Conservation (phyloP, 2,113 vertebrate species). For the Proteles cristata region DNA sequence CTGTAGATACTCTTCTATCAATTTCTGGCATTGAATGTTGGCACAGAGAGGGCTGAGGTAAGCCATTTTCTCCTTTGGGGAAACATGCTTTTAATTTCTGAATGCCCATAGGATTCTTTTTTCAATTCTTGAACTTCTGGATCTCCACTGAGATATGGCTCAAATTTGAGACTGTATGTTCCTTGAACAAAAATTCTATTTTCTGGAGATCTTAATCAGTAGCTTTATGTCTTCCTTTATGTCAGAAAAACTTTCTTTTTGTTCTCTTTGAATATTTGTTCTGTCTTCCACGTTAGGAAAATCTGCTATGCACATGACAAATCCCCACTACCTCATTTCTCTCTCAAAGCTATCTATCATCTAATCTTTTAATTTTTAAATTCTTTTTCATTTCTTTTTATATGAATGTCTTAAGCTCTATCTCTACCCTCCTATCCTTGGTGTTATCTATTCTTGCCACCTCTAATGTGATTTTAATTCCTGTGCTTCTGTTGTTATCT, state of each 20-base stretch:
- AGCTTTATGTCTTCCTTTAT: slow-evolving; percentile 11
- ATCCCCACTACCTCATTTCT: not conserved
- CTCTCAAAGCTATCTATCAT: not conserved
- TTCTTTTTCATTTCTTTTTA: not conserved
- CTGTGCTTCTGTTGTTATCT: not conserved
- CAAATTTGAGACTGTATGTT: not conserved
- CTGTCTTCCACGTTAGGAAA: not conserved
- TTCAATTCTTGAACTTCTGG: not conserved
- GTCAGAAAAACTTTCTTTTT: not conserved
- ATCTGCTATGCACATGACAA: not conserved
- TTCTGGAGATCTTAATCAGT: not conserved
- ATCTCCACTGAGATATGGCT: not conserved
- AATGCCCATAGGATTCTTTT: not conserved
- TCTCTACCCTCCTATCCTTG: not conserved
- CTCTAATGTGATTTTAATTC: not conserved
- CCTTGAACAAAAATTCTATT: not conserved
- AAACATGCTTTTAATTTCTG: not conserved
- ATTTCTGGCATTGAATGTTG: not conserved
- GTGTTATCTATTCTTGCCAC: not conserved
- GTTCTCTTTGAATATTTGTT: slow-evolving; percentile 16
- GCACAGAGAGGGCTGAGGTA: not conserved
- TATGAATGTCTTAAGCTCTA: not conserved
- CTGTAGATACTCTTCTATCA: not conserved
- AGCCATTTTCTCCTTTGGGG: not conserved
- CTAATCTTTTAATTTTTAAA: not conserved